Evolutionary conservation across 2,888 invertebrate species (phyloP).

Genomic region (Ophion ellenae): DNA sequence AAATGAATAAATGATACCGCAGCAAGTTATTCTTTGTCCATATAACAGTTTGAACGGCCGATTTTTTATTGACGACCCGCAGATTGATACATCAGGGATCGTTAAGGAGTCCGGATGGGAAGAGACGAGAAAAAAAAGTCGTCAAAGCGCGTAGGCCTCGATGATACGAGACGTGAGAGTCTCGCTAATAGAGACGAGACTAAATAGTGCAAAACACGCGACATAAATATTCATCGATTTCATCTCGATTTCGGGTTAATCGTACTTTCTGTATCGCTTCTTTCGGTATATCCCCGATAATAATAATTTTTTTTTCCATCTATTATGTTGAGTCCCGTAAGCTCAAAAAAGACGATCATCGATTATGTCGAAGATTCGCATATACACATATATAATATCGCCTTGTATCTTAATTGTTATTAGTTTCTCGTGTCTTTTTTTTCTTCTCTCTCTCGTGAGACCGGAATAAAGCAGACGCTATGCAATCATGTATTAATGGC

Average conservation of each 20-base stretch:
- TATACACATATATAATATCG: not conserved
- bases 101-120: not conserved
- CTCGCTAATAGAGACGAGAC: slow-evolving; percentile 53
- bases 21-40: not conserved
- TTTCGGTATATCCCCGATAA: not conserved
- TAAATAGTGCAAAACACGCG: slow-evolving; percentile 65
- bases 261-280: not conserved
- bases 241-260: slow-evolving; percentile 44
- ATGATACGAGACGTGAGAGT: slow-evolving; percentile 25
- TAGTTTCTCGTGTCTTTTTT: slow-evolving; percentile 67
- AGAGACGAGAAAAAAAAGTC: not conserved
- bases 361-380: slow-evolving; percentile 21
- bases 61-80: slow-evolving; percentile 15
- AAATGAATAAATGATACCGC: not conserved
- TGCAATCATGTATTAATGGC: slow-evolving; percentile 63
- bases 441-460: slow-evolving; percentile 1
- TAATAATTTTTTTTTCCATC: slow-evolving; percentile 8
- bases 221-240: slow-evolving; percentile 70
- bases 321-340: slow-evolving; percentile 19
- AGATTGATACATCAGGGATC: slow-evolving; percentile 30
- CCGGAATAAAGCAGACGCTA: slow-evolving; percentile 27
- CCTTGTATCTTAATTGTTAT: slow-evolving; percentile 68
- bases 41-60: not conserved
- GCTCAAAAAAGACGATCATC: slow-evolving; percentile 36
- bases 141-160: slow-evolving; percentile 26